A percentile compares a stretch with the other conserved stretches of the same genome.
These are phyloP conservation scores for Synanthedon tipuliformis DNA, from an alignment of 2,888 invertebrate species.

Conservation along the genomic window DNA sequence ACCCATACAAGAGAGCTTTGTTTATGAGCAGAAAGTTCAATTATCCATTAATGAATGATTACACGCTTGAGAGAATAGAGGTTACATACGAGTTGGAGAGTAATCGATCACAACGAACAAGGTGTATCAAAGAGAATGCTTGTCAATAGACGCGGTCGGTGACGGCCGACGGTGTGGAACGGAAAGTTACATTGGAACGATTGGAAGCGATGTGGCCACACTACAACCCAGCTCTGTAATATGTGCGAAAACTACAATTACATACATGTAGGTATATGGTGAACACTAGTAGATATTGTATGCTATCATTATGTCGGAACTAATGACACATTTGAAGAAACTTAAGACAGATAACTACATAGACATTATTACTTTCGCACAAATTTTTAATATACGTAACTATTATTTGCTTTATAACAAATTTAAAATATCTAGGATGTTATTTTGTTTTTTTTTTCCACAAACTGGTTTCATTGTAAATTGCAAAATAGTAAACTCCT, in stretches of 20 bases:
- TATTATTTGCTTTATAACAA: too few species aligned
- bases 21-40: conserved; percentile 14
- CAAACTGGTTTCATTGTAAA: too few species aligned
- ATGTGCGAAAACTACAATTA: not conserved
- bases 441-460: too few species aligned
- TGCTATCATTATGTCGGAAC: too few species aligned
- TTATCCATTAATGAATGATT: conserved; percentile 15
- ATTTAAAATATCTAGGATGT: too few species aligned
- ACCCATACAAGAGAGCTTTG: conserved; percentile 4
- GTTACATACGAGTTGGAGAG: conserved; percentile 19
- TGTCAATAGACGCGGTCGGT: conserved; percentile 32
- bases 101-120: not conserved
- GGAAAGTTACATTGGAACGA: conserved; percentile 39
- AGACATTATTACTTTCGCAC: too few species aligned
- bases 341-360: too few species aligned
- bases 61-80: conserved; percentile 27
- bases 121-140: conserved; percentile 33
- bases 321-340: too few species aligned
- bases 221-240: not conserved
- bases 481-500: too few species aligned
- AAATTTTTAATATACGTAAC: too few species aligned
- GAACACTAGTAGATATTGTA: too few species aligned
- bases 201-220: not conserved
- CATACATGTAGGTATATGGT: not conserved
- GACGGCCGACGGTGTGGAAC: conserved; percentile 20